phyloP scores from a whole-genome alignment of 2,113 vertebrate genomes.

The Ellobius talpinus region DNA sequence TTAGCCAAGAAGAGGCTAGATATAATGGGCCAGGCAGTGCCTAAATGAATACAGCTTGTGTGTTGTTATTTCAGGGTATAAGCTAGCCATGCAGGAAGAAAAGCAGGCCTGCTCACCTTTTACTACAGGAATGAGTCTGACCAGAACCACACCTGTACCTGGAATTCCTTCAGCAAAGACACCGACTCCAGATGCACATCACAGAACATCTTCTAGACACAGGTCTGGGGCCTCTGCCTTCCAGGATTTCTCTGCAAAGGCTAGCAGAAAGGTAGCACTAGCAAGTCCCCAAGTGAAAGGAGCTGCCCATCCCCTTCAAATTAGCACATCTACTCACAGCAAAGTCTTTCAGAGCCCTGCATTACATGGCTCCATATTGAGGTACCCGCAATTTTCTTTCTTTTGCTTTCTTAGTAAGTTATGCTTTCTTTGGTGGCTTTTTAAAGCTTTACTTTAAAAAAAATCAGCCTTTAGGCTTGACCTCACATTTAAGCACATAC shows the following conservation, averaged over 20 bases:
- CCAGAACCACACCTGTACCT: background rate
- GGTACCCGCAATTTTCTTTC: background rate
- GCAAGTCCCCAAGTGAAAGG: background rate
- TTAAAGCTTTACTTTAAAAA: background rate
- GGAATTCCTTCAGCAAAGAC: background rate
- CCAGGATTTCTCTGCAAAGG: accelerated
- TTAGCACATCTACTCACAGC: accelerated
- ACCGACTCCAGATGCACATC: accelerated
- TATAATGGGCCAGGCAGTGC: no score
- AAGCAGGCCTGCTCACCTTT: no score
- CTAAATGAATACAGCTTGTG: no score
- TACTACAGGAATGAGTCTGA: no score
- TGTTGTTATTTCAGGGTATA: no score
- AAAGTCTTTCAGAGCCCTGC: background rate
- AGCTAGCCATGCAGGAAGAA: no score
- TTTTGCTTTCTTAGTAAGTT: background rate
- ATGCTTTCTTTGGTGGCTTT: background rate
- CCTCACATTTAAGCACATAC: background rate
- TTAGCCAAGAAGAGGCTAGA: no score
- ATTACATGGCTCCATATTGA: background rate
- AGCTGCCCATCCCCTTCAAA: background rate
- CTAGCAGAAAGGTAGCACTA: accelerated
- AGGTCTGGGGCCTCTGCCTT: background rate
- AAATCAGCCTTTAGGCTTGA: background rate
- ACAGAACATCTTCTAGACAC: accelerated